Base-by-base conservation (phyloP, 2,888 invertebrate species). In the Zhengitettix transpicula region DNA sequence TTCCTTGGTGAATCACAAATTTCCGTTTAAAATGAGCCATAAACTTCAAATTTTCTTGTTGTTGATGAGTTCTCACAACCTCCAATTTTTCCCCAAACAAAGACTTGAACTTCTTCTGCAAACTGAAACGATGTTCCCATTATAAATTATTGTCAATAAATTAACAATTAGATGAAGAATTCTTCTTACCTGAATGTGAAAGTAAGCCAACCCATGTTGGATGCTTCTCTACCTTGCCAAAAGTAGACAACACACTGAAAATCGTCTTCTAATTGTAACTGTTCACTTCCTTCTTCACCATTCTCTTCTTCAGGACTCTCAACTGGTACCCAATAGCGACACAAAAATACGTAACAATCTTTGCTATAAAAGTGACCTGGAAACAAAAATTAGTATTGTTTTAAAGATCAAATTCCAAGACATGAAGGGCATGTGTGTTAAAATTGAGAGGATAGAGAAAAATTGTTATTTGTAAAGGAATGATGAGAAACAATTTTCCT, bases 201-300 rank as follows among this genome's bases (percentile, higher is more conserved):
- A 0, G 95, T 98, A 0, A 99, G 79, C 97, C 98, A 99, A 61
- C 98, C 99, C 97, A 99, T 99, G 75, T 99, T 98, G 63, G 89
- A 87, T 3, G 98, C 98, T 70, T 94, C 89, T 58, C 90, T 79
- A 0, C 98, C 98, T 76, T 99, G 99, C 99, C 99, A 99, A 78
- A 99, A 99, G 75, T 99, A 99, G n/a, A 98, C 97, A 56, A 96
- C 91, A 76, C 95, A 96, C 70, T 92, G 90, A 69, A 86, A 89
- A 69, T 87, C 87, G 66, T 84, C 83, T 68, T 84, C 84, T 12
- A 72, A 69, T 59, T 71, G 72, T 2, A 62, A 63, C 9, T 58
- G 58, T 52, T 61, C 60, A 40, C 17, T 59, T 41, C 61, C 64
- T 15, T 15, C 42, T 8, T 75, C 78, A 58, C 75, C 78, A 16